Conservation (phyloP, 2,113 vertebrate genomes). For the Campylomormyrus tamandua region DNA sequence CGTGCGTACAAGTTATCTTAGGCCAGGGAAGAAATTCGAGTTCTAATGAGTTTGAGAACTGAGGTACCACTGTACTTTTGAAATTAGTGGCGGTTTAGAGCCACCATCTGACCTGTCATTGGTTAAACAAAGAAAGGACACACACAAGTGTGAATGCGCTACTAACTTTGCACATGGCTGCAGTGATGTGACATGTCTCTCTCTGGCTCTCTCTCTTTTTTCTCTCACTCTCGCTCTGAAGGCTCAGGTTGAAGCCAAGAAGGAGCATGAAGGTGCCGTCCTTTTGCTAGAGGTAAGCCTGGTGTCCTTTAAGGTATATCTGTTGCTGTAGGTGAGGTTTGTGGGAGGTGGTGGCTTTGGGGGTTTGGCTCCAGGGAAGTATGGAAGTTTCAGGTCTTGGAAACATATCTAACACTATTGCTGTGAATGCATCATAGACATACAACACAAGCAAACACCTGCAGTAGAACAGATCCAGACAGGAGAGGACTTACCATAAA, state of each 20-base stretch:
- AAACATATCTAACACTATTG: background rate
- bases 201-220: conserved; percentile 4
- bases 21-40: too few species aligned
- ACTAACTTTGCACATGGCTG: background rate
- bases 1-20: too few species aligned
- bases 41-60: too few species aligned
- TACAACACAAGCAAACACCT: background rate
- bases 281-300: conserved; percentile 94
- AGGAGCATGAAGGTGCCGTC: conserved; percentile 93
- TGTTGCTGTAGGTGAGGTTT: background rate
- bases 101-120: conserved; percentile 12
- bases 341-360: conserved; percentile 21
- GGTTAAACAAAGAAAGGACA: background rate
- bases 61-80: background rate
- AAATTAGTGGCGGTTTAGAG: background rate
- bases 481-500: background rate
- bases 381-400: background rate
- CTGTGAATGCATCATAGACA: background rate
- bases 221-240: conserved; percentile 44
- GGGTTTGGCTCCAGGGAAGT: background rate
- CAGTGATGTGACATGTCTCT: background rate
- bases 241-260: conserved; percentile 99
- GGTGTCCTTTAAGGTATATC: background rate
- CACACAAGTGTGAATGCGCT: background rate
- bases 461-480: background rate